A percentile compares a stretch with the other conserved stretches of the same genome.
Conservation (phyloP, 2,113 vertebrate species). For the Xerus inauris region DNA sequence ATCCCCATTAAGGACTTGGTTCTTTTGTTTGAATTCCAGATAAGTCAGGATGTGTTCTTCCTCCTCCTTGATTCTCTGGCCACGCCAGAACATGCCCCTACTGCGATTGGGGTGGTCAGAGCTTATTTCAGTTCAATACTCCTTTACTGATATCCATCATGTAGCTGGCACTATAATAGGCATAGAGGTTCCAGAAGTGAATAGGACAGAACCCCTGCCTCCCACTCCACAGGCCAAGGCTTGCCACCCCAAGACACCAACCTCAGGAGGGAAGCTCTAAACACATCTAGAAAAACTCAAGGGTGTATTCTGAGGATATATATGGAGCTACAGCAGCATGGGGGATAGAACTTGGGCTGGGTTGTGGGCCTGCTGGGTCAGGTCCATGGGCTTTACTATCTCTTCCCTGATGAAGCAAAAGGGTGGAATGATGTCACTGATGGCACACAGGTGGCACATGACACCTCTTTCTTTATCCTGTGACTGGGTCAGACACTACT, state of each 20-base stretch:
- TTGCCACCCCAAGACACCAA: neutral
- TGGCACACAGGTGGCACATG: neutral
- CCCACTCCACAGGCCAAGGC: neutral
- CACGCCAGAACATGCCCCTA: neutral
- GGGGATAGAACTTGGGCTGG: neutral
- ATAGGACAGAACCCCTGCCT: neutral
- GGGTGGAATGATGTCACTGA: neutral
- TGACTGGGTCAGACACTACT: neutral
- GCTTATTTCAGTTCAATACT: neutral
- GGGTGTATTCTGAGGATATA: neutral
- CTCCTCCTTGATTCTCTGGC: neutral
- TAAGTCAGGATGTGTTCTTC: neutral
- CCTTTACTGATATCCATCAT: neutral
- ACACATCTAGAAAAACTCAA: neutral
- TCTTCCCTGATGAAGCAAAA: neutral
- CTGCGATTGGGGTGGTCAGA: neutral
- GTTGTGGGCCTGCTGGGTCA: neutral
- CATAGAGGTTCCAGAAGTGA: neutral
- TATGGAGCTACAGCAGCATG: neutral
- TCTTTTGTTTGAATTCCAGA: slow-evolving; percentile 4
- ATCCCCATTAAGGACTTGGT: neutral
- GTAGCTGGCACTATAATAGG: neutral
- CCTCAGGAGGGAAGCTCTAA: neutral
- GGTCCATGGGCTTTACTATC: neutral
- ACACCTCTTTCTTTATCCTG: neutral